These are phyloP conservation scores for Phainopepla nitens DNA, from an alignment of 2,113 vertebrate genomes.

Conservation along the genomic window DNA sequence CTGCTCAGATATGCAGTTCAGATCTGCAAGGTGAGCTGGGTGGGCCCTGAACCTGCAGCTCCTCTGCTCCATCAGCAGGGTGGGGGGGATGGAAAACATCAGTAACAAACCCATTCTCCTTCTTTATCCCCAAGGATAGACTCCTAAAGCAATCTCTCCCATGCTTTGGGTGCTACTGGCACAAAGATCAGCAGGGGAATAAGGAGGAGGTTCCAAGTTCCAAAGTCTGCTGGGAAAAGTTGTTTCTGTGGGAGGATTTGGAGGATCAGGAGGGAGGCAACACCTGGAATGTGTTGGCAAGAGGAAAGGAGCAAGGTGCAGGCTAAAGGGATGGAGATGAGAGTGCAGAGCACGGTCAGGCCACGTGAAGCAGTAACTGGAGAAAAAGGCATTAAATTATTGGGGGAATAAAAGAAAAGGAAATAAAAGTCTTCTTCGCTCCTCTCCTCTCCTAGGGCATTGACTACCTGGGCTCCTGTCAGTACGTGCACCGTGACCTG, in stretches of 20 bases:
- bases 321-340: background rate
- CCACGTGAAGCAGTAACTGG: fast-evolving
- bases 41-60: background rate
- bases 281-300: background rate
- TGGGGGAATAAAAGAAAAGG: background rate
- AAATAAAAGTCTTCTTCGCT: background rate
- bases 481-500: conserved; percentile 94
- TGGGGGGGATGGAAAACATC: too few species aligned
- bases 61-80: background rate
- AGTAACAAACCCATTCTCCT: background rate
- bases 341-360: background rate
- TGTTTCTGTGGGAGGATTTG: background rate
- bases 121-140: background rate
- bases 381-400: fast-evolving
- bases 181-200: background rate
- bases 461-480: conserved; percentile 89
- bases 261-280: background rate
- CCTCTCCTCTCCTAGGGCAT: conserved; percentile 78
- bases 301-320: background rate
- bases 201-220: background rate
- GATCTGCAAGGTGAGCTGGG: conserved; percentile 87
- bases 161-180: background rate
- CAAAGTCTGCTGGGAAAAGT: background rate
- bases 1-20: conserved; percentile 88
- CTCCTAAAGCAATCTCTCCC: background rate